phyloP scores from a whole-genome alignment of 2,113 vertebrate genomes.

The Cheirogaleus medius region DNA sequence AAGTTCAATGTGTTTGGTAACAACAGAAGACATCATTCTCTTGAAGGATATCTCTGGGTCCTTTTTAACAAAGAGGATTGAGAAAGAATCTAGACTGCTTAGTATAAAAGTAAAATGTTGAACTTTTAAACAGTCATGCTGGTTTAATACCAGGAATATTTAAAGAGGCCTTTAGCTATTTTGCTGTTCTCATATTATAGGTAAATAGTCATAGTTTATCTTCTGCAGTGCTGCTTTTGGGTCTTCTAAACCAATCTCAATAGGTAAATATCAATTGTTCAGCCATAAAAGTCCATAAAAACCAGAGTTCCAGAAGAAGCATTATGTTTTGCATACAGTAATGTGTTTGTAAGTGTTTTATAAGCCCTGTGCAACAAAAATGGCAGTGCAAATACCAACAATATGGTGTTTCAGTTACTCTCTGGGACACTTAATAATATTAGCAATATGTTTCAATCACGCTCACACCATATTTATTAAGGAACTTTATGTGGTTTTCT shows the following conservation, averaged over 20 bases:
- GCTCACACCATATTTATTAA: conserved; percentile 62
- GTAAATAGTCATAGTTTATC: conserved; percentile 68
- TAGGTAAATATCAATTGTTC: conserved; percentile 76
- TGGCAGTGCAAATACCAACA: conserved; percentile 26
- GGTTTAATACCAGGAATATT: conserved; percentile 75
- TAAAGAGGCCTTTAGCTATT: conserved; percentile 68
- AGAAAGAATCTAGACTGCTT: conserved; percentile 18
- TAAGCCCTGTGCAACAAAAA: conserved; percentile 69
- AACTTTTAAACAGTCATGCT: conserved; percentile 66
- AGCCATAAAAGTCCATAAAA: conserved; percentile 75
- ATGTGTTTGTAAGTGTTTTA: conserved; percentile 76
- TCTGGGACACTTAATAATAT: conserved; percentile 61
- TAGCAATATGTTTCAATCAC: conserved; percentile 75
- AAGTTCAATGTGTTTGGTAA: background rate
- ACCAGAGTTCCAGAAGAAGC: conserved; percentile 72
- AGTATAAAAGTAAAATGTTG: conserved; percentile 67
- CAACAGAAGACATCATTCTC: background rate
- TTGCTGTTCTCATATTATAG: conserved; percentile 74
- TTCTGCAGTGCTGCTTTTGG: conserved; percentile 43
- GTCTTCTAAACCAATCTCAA: conserved; percentile 65
- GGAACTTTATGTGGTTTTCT: conserved; percentile 73
- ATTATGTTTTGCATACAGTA: conserved; percentile 72
- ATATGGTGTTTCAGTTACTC: conserved; percentile 73
- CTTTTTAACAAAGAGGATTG: background rate
- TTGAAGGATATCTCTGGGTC: background rate